Evolutionary conservation across 2,113 vertebrate genomes (phyloP), one percentile per base, ranked within the genome.

Genomic region (Pygoscelis antarcticus): DNA sequence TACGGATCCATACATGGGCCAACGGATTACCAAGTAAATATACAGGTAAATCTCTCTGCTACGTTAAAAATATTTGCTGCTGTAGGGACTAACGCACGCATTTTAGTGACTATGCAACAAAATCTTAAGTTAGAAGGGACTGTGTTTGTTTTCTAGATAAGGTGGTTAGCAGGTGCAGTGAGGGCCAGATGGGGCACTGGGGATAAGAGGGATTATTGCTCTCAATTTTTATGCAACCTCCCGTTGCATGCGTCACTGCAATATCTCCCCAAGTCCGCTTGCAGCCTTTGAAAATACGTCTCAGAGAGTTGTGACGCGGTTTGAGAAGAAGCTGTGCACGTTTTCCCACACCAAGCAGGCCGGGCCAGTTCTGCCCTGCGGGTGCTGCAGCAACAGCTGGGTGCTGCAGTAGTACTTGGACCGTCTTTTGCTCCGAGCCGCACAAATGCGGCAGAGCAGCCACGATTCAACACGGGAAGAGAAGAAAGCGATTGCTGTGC

Each of bases 1-100:
- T 99, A 99, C 5, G 99, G 99, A 44, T 99, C 99, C 64, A 99
- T 99, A 97, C 99, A 99, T 3, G 99, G 99, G 72, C 99, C 99
- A 22, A 99, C 99, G 17, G 99, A 99, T 97, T 99, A 99, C 97
- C 99, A 99, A 98, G 99, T 99, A 61, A 99, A 99, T 89, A 99
- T 99, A 96, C 99, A 99, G 99, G 99, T 99, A 98, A 66, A 40
- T 80, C 23, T 61, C n/a, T 86, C 52, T 17, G 1, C 65, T 30
- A 0, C 3, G 0, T 64, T 77, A 30, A 66, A 70, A 44, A 7
- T 13, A 21, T 38, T 23, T n/a, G 13, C 49, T 91, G 51, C 25
- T 70, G 8, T 8, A 10, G 55, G 85, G 70, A 18, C 70, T 54
- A 2, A 5, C 23, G 46, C 6, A 3, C 6, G 6, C 5, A 1